Evolutionary conservation across 1,140 invertebrate species (phyloP).

Genomic region (Drosophila simulans): DNA sequence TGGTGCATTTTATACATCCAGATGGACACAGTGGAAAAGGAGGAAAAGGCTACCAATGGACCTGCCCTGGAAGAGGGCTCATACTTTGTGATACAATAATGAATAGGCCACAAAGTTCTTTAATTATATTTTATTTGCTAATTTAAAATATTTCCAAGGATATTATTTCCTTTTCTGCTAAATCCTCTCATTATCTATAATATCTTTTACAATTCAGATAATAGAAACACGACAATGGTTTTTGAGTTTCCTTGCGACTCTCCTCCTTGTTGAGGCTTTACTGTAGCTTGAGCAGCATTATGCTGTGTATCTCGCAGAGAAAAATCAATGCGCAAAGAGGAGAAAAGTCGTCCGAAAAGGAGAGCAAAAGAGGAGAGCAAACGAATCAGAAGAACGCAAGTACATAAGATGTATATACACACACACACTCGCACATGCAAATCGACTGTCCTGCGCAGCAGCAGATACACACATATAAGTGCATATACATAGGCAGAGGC

Average conservation of each 20-base stretch:
- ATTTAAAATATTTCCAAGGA: too few relatives aligned
- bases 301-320: slow-evolving; percentile 72
- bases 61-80: neutral
- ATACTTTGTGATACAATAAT: neutral
- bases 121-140: too few relatives aligned
- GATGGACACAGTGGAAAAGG: slow-evolving; percentile 25
- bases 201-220: too few relatives aligned
- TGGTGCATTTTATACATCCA: slow-evolving; percentile 31
- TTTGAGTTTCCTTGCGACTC: neutral
- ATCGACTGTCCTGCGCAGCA: slow-evolving; percentile 76
- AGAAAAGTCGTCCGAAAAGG: slow-evolving; percentile 21
- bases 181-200: too few relatives aligned
- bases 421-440: slow-evolving; percentile 23
- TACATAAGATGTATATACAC: slow-evolving; percentile 60
- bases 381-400: slow-evolving; percentile 82
- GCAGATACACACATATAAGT: slow-evolving; percentile 58
- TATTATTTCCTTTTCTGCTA: too few relatives aligned
- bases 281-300: slow-evolving; percentile 50
- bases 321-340: slow-evolving; percentile 72
- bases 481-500: slow-evolving; percentile 34
- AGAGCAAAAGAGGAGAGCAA: slow-evolving; percentile 54
- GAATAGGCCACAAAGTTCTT: neutral
- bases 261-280: slow-evolving; percentile 4
- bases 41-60: slow-evolving; percentile 5
- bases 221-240: neutral